A percentile compares a stretch with the other conserved stretches of the same genome.
Conservation (phyloP, 2,888 invertebrate species). For the Meteorus colon region DNA sequence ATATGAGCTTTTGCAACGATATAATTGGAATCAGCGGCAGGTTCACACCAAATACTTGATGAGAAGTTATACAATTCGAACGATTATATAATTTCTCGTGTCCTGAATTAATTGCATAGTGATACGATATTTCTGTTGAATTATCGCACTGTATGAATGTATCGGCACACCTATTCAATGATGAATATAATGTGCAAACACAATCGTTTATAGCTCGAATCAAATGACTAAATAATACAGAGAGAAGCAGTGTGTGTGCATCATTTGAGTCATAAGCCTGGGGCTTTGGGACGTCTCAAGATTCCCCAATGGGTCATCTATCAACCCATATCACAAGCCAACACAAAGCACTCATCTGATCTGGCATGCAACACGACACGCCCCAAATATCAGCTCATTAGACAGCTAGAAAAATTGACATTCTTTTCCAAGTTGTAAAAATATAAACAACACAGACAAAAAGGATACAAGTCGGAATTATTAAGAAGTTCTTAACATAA, state of each 20-base stretch:
- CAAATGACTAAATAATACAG: no score
- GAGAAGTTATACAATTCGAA: neutral
- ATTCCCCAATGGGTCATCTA: constrained; percentile 46
- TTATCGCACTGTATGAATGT: no score
- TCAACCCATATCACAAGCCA: constrained; percentile 44
- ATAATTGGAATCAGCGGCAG: neutral
- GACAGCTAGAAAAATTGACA: constrained; percentile 55
- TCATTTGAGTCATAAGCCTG: neutral
- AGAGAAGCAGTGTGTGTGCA: no score
- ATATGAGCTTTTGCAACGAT: neutral
- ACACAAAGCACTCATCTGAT: constrained; percentile 57
- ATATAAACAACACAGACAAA: no score
- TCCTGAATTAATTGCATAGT: no score
- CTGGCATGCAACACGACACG: constrained; percentile 62
- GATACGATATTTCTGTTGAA: no score
- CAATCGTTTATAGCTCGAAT: no score
- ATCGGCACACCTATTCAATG: no score
- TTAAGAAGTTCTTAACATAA: neutral
- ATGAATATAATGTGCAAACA: no score
- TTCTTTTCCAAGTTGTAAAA: constrained; percentile 25
- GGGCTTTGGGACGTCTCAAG: constrained; percentile 36
- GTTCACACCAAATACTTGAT: neutral
- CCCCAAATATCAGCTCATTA: constrained; percentile 54
- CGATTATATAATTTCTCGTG: neutral
- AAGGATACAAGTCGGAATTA: no score